Base-by-base conservation (phyloP, 2,113 vertebrate species). In the Pagrus major region DNA sequence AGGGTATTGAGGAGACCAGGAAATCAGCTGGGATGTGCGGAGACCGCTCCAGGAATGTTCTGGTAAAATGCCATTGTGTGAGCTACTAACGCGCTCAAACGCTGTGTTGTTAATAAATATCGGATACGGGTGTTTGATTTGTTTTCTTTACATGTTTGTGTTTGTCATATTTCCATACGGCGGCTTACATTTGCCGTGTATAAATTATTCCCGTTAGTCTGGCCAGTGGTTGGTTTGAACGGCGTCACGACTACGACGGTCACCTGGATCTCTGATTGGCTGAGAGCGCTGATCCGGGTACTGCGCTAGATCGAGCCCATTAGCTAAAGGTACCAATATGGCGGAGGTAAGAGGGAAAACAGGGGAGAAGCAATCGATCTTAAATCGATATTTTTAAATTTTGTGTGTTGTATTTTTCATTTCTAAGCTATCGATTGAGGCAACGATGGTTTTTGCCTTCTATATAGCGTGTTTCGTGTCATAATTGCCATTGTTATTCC, bases 271-370 rank as follows among this genome's bases (percentile, higher is more conserved):
- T 86, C 69, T 87, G 89, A 98, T 98, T 98, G 97, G 97, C 92
- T 95, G 81, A 92, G 91, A 86, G 92, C 91, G 90, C 86, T 92
- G 88, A 98, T 98, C 96, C 97, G 97, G 97, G 97, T 95, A 96
- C 94, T 96, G 92, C 85, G 94, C 94, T 92, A 93, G 91, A 93
- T 94, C 93, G 95, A 94, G 95, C 94, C 94, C 94, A 97, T 96
- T 94, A 96, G 95, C 95, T 93, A 95, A 96, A 97, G 96, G 95
- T 96, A 97, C 96, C 97, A 98, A 97, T 97, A 98, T 98, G 97
- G 97, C 97, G 97, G 97, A 98, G 97, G 97, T 97, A 96, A 98
- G 97, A 90, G 94, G 95, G 94, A 95, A 95, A 97, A 96, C 94
- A 91, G 95, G 95, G 93, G 80, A 95, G 93, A 96, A 95, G 95